Percentiles rank a stretch among this genome's conserved stretches.
These are phyloP conservation scores for Pachycephala philippinensis DNA, from an alignment of 2,113 vertebrate genomes.

Conservation along the genomic window DNA sequence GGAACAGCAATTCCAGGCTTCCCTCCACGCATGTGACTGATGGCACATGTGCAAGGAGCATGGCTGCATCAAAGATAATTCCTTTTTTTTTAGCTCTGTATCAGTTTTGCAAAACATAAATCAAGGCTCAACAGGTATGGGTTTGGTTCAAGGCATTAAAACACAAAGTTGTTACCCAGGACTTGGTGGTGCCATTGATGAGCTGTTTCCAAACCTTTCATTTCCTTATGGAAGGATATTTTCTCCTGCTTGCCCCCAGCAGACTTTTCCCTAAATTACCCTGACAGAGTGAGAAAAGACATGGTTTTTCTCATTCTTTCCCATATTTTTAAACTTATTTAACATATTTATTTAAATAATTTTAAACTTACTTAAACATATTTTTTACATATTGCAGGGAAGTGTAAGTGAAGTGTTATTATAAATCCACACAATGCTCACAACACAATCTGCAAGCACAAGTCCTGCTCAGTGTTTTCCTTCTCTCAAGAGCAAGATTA, in stretches of 20 bases:
- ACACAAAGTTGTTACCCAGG: not conserved
- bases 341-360: no score
- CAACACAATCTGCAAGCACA: not conserved
- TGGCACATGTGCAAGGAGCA: not conserved
- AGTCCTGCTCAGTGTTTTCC: not conserved
- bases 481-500: not conserved
- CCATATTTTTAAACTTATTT: no score
- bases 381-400: not conserved
- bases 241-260: not conserved
- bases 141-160: not conserved
- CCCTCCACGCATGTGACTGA: not conserved
- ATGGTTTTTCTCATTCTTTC: not conserved
- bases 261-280: not conserved
- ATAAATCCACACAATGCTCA: not conserved
- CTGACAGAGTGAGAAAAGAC: not conserved
- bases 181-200: not conserved
- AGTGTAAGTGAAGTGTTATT: not conserved
- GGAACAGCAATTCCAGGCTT: not conserved
- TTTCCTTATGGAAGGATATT: not conserved
- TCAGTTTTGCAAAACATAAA: not conserved
- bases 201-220: not conserved
- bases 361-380: no score
- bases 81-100: not conserved
- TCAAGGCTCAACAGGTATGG: not conserved
- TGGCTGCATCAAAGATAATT: not conserved